phyloP scores from a whole-genome alignment of 2,888 invertebrate species.

The Agrochola litura region DNA sequence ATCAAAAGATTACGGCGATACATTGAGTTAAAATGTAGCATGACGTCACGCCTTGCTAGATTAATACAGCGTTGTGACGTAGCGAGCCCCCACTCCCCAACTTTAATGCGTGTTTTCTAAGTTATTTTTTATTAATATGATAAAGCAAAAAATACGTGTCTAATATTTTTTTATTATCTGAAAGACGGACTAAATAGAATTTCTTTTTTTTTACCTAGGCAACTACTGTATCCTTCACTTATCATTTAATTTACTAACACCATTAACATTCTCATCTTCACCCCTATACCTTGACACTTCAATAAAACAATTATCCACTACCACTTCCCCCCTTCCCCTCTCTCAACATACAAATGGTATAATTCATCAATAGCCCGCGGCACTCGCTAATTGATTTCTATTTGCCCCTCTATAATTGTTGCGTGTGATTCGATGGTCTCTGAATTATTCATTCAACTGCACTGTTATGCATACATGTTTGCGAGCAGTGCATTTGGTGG shows the following conservation, averaged over 20 bases:
- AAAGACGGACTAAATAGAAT: no score
- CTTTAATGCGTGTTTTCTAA: no score
- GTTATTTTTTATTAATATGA: no score
- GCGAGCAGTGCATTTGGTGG: slow-evolving; percentile 13
- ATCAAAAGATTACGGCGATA: no score
- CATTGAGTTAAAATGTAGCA: no score
- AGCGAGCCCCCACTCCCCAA: no score
- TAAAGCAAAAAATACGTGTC: no score
- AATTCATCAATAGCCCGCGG: slow-evolving; percentile 76
- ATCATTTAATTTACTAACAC: background rate
- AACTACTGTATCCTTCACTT: background rate
- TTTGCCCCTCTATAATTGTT: slow-evolving; percentile 83
- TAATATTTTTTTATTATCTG: no score
- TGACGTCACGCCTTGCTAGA: no score
- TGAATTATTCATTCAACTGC: slow-evolving; percentile 72
- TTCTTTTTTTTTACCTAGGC: no score
- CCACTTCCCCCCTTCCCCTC: slow-evolving; percentile 8
- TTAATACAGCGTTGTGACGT: no score
- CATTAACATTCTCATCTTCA: slow-evolving; percentile 22
- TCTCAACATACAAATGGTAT: slow-evolving; percentile 69
- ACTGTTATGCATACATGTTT: slow-evolving; percentile 42
- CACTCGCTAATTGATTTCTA: slow-evolving; percentile 83
- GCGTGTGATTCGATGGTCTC: slow-evolving; percentile 73
- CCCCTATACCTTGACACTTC: slow-evolving; percentile 45
- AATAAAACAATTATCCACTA: slow-evolving; percentile 50